Conservation (phyloP, 2,888 invertebrate genomes). For the Phaonia tiefii region DNA sequence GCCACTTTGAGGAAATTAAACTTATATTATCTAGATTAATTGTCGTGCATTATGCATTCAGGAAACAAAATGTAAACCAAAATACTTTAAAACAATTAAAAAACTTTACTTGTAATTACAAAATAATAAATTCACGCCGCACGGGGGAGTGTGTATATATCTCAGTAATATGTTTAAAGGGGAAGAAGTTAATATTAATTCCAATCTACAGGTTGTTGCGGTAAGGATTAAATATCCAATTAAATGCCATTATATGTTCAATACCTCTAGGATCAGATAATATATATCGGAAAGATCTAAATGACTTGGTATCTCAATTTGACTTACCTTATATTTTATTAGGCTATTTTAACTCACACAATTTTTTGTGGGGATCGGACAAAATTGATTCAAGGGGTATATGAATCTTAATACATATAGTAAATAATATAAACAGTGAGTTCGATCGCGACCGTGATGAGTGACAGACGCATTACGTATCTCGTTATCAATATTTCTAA, state of each 20-base stretch:
- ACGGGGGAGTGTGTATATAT: constrained; percentile 37
- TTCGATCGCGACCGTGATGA: too few species aligned
- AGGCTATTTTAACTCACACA: constrained; percentile 3
- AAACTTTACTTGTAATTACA: constrained; percentile 30
- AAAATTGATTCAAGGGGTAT: constrained; percentile 1
- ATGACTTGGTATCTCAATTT: neutral
- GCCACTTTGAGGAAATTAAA: constrained; percentile 21
- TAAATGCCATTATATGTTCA: constrained; percentile 41
- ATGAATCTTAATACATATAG: neutral
- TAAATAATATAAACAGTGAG: constrained; percentile 12
- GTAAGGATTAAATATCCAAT: constrained; percentile 26
- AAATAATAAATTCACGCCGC: constrained; percentile 2
- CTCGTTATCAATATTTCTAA: too few species aligned
- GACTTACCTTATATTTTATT: constrained; percentile 3
- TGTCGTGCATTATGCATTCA: neutral
- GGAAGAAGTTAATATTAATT: constrained; percentile 23
- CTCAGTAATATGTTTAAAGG: constrained; percentile 16
- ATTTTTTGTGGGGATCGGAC: neutral
- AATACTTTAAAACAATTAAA: neutral
- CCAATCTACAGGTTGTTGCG: constrained; percentile 16
- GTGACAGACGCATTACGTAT: too few species aligned
- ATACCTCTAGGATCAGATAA: constrained; percentile 19
- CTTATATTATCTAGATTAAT: neutral
- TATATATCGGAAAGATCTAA: neutral
- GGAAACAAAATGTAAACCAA: constrained; percentile 23